These are phyloP conservation scores for Etheostoma nigrum DNA, from an alignment of 2,797 vertebrate genomes.

Conservation along the genomic window DNA sequence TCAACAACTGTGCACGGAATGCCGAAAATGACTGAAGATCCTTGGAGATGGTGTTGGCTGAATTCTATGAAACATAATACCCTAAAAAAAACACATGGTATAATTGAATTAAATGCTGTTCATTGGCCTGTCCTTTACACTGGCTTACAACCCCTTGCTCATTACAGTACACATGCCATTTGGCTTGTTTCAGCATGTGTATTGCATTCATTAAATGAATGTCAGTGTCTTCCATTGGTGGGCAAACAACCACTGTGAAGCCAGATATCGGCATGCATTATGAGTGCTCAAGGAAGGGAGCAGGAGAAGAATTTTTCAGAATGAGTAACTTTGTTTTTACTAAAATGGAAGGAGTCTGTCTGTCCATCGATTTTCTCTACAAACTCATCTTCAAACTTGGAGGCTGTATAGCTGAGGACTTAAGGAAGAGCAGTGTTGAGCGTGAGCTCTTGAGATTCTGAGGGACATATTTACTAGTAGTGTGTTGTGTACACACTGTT, in stretches of 20 bases:
- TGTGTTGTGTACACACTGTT: too few species aligned
- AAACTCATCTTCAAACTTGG: too few species aligned
- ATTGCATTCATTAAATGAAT: not conserved
- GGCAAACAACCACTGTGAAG: slow-evolving; percentile 7
- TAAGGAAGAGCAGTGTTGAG: too few species aligned
- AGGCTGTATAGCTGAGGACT: too few species aligned
- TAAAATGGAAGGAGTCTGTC: too few species aligned
- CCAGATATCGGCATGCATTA: too few species aligned
- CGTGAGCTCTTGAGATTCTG: too few species aligned
- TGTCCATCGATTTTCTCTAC: too few species aligned
- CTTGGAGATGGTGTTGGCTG: not conserved
- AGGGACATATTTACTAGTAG: not conserved
- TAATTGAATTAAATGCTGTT: slow-evolving; percentile 27
- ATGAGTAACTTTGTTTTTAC: too few species aligned
- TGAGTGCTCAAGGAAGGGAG: too few species aligned
- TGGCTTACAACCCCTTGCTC: not conserved
- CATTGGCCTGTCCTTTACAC: not conserved
- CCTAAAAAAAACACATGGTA: slow-evolving; percentile 17
- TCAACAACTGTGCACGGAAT: not conserved
- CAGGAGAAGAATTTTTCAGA: too few species aligned
- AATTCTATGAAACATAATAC: slow-evolving; percentile 25
- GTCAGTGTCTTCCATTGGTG: not conserved
- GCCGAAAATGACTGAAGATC: not conserved
- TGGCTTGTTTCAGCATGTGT: slow-evolving; percentile 10
- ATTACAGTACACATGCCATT: not conserved